Evolutionary conservation across 2,113 vertebrate genomes (phyloP), one percentile per base, ranked within the genome.

Genomic region (Albula glossodonta): DNA sequence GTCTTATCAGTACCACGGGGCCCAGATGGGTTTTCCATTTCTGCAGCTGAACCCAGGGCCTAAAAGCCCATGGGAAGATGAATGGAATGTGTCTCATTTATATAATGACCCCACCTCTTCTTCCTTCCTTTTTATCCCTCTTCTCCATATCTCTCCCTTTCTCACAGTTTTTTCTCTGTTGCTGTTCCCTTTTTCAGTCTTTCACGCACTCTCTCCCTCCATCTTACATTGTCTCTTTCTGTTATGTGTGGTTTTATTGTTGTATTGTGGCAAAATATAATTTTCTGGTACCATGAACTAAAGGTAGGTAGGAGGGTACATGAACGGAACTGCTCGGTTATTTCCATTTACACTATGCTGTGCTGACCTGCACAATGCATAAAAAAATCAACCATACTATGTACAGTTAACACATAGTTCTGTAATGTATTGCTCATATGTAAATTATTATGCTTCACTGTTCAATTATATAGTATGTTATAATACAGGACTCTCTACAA

Each of bases 171-270:
- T 41, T 41, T 41, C 31, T 41, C 31, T 41, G 31, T 41, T 41
- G 31, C 31, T 41, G 31, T 41, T 41, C 60, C 25, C 51, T 77
- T 50, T 31, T n/a, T 63, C 66, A 66, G 48, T 83, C 50, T 53
- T 22, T 49, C 31, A 51, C 31, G 31, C 51, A 51, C 41, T 0
- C 12, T 83, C 81, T 52, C 31, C 50, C 31, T 79, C n/a, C 17
- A 15, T n/a, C 63, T 70, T 12, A 3, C 19, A n/a, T 7, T n/a
- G 19, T 63, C 13, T 56, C 0, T 48, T 77, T 9, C 86, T 74
- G 78, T 82, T 56, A 74, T 82, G 87, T 53, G 74, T 82, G 84
- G 82, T 84, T 89, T 89, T 86, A 87, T 84, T 82, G 87, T 81
- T 11, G 78, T 12, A 56, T 9, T 7, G 2, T 56, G 2, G 53